Evolutionary conservation across 2,113 vertebrate genomes (phyloP).

Genomic region (Lathamus discolor): DNA sequence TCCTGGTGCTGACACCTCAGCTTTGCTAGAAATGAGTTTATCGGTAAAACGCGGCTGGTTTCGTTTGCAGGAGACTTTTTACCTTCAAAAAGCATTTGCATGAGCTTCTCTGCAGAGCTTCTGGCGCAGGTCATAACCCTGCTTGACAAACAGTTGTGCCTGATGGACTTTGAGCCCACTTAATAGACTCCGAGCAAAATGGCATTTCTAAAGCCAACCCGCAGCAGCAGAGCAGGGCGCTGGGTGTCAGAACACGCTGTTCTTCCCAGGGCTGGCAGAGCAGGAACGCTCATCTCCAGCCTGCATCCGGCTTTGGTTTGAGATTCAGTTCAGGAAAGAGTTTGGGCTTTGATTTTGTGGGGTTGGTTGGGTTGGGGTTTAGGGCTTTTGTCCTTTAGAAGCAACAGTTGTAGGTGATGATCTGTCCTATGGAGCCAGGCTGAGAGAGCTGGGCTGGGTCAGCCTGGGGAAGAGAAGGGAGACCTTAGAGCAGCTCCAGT

Average conservation of each 20-base stretch:
- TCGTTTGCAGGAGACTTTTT: background rate
- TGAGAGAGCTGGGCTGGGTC: background rate
- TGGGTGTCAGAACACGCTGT: background rate
- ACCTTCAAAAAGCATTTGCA: background rate
- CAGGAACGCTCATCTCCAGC: background rate
- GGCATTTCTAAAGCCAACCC: constrained; percentile 1
- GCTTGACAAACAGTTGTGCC: background rate
- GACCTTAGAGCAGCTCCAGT: background rate
- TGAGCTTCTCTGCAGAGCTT: background rate
- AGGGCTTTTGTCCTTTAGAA: background rate
- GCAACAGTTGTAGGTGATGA: fast-evolving
- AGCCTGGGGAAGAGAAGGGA: background rate
- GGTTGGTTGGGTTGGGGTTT: background rate
- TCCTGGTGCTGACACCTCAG: background rate
- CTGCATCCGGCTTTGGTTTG: fast-evolving
- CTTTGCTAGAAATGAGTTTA: background rate
- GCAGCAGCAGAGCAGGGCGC: background rate
- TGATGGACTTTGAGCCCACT: background rate
- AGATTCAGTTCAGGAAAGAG: background rate
- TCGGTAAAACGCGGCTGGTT: background rate
- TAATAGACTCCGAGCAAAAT: background rate
- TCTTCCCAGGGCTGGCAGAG: background rate
- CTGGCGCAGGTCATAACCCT: background rate
- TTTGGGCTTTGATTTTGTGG: background rate
- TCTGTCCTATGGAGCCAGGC: background rate